A percentile compares a stretch with the other conserved stretches of the same genome.
phyloP scores from a whole-genome alignment of 2,888 invertebrate genomes.

The Drosophila birchii region DNA sequence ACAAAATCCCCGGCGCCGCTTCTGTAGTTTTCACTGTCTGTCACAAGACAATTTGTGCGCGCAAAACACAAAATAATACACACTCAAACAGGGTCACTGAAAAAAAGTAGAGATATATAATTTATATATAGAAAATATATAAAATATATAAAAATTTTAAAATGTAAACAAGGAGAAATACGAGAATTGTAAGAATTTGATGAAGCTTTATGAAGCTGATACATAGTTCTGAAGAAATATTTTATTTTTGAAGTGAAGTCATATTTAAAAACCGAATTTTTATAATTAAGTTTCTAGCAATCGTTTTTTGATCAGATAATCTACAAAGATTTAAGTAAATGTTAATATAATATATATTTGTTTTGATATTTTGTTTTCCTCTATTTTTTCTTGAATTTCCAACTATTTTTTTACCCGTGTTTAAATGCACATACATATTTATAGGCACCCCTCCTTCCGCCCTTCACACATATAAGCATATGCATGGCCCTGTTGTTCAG shows the following conservation, averaged over 20 bases:
- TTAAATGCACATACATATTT: conserved; percentile 33
- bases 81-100: conserved; percentile 42
- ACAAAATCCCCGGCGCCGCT: conserved; percentile 57
- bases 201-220: background rate
- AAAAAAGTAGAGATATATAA: background rate
- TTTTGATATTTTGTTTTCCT: too few species aligned
- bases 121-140: background rate
- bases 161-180: background rate
- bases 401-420: conserved; percentile 5
- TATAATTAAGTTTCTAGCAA: background rate
- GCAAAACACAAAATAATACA: conserved; percentile 80
- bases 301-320: background rate
- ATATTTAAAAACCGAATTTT: background rate
- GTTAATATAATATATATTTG: fast-evolving
- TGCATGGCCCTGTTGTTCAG: conserved; percentile 73
- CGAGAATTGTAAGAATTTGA: background rate
- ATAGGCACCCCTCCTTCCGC: conserved; percentile 9
- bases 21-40: conserved; percentile 78
- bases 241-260: background rate
- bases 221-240: too few species aligned
- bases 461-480: conserved; percentile 66
- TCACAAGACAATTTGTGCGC: conserved; percentile 81
- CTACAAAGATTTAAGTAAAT: background rate
- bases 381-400: background rate
- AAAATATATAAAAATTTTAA: background rate